A percentile compares a stretch with the other conserved stretches of the same genome.
phyloP scores from a whole-genome alignment of 92 coral and sea anemone genomes.

The Porites cylindrica region DNA sequence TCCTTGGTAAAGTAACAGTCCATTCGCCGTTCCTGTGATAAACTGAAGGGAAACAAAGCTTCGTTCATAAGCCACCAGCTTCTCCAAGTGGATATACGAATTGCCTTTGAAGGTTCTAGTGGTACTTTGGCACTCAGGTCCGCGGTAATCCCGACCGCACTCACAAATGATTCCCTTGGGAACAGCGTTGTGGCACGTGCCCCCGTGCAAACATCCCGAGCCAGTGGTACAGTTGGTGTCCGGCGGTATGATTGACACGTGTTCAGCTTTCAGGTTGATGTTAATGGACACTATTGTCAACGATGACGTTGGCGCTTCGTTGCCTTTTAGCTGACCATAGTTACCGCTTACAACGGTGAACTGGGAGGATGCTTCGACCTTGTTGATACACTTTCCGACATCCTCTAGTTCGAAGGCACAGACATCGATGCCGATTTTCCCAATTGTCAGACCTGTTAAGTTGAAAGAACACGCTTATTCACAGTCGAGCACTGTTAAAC shows the following conservation, averaged over 20 bases:
- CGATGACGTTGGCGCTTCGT: conserved; percentile 57
- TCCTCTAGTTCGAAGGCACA: conserved; percentile 83
- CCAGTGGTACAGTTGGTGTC: conserved; percentile 50
- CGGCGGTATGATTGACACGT: conserved; percentile 66
- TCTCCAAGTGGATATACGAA: conserved; percentile 76
- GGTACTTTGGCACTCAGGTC: conserved; percentile 81
- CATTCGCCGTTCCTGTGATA: conserved; percentile 70
- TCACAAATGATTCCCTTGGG: conserved; percentile 81
- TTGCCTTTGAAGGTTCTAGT: conserved; percentile 79
- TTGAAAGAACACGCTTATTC: background rate
- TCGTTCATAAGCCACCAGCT: conserved; percentile 73
- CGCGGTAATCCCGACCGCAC: conserved; percentile 75
- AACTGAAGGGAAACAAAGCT: conserved; percentile 74
- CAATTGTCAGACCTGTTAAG: conserved; percentile 65
- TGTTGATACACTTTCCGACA: conserved; percentile 88
- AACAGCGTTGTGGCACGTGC: conserved; percentile 84
- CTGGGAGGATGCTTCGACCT: conserved; percentile 66
- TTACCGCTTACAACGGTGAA: conserved; percentile 93
- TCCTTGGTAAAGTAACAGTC: conserved; percentile 86
- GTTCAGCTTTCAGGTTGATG: conserved; percentile 66
- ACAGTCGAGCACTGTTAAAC: too few relatives aligned
- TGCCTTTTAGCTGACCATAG: conserved; percentile 63
- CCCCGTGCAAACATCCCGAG: conserved; percentile 81
- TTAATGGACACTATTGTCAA: conserved; percentile 87
- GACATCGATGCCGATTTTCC: conserved; percentile 85